Base-by-base conservation (phyloP, 2,888 invertebrate species). In the Acanthosoma haemorrhoidale region DNA sequence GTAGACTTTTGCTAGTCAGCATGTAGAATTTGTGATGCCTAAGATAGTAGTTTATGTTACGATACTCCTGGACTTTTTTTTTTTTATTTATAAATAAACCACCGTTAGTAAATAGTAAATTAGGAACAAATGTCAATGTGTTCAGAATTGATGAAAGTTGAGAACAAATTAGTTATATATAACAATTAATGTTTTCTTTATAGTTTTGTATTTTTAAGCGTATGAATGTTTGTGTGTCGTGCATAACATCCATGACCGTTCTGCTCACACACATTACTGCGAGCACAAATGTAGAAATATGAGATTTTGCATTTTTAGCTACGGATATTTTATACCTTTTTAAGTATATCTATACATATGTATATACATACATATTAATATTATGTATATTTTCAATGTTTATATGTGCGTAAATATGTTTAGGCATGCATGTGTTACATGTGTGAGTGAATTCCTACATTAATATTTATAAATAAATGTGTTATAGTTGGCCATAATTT, bases 401-500 rank as follows among this genome's bases (percentile, higher is more conserved):
- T 39, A 16, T 41, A 25, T 36, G 63, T 39, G 63, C 21, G 51
- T 51, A 51, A 3, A 51, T 51, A 25, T 51, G 51, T 51, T 51
- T 51, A 25, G 51, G 38, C 39, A 18, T 25, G 38, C 39, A 38
- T 36, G 21, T 29, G n/a, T 63, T 63, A 21, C 51, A 51, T 61
- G 61, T 61, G 36, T 61, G 63, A 21, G 39, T 41, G 63, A 63
- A 38, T 63, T 63, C 63, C 38, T 63, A 39, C 39, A 63, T 39
- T 38, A 38, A 39, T 63, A 39, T 63, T 63, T 63, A 59, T 63
- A 63, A 63, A 63, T 63, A 63, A 63, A 63, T 61, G 69, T 71
- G 70, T 70, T 70, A 66, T 43, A 64, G 57, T 72, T 69, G 69
- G 71, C 71, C 71, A 72, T 72, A 69, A 72, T 72, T 69, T 70